These are phyloP conservation scores for Coenonympha glycerion DNA, from an alignment of 2,888 invertebrate species.

Conservation along the genomic window DNA sequence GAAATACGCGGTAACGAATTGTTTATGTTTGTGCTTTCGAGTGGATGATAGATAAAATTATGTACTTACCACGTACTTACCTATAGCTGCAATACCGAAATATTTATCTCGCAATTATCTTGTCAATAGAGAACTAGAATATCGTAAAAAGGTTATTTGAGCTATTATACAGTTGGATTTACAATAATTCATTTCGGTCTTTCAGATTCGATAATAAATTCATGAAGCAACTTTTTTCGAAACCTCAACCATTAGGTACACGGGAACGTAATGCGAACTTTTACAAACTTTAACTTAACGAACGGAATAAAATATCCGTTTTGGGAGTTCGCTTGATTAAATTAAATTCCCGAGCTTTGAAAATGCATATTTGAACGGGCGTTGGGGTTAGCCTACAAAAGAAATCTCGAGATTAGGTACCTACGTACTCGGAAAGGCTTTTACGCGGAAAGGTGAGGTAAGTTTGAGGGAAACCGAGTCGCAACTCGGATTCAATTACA, in stretches of 20 bases:
- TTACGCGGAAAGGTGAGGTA: conserved; percentile 7
- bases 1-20: no score
- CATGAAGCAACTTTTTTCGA: background rate
- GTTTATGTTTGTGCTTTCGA: no score
- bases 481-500: conserved; percentile 39
- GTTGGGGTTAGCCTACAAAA: conserved; percentile 8
- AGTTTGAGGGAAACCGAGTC: conserved; percentile 14
- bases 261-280: background rate
- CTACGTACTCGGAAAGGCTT: conserved; percentile 11
- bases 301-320: conserved; percentile 27
- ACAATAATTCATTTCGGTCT: no score
- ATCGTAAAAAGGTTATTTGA: no score
- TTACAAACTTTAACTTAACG: conserved; percentile 6
- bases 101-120: no score
- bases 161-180: no score
- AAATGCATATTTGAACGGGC: conserved; percentile 3
- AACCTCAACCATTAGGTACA: no score
- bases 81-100: no score
- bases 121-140: no score
- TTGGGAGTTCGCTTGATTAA: conserved; percentile 9
- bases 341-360: conserved; percentile 2
- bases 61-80: no score
- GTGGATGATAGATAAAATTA: no score
- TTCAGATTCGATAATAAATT: conserved; percentile 46
- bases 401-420: conserved; percentile 17